Evolutionary conservation across 2,888 invertebrate genomes (phyloP), one percentile per base, ranked within the genome.

Genomic region (Meloe dianella): DNA sequence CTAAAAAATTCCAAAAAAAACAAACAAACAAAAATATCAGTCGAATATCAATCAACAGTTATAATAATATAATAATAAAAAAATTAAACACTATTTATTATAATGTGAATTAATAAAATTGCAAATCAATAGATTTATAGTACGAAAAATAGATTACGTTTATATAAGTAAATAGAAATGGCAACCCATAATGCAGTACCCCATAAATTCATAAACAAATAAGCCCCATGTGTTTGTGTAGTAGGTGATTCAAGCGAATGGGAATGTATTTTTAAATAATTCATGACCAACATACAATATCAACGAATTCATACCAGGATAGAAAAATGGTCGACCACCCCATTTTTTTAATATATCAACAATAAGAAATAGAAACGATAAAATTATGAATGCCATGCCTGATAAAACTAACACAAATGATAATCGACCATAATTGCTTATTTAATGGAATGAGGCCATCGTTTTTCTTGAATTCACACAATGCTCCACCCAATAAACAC

Each of bases 351-450:
- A 88, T 66, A 92, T 85, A 78, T 95, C 95, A 61, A 94, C 90
- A 0, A 91, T 71, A 63, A 90, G 84, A 79, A 93, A 94, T 35
- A 94, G 83, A 58, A 88, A 78, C 0, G 89, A 86, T 72, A 92
- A 88, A 9, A 93, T 83, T 62, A 91, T 79, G 79, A 92, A 90
- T 0, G 93, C 93, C 80, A 91, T 85, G 60, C 90, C 87, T 0
- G 91, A 86, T 5, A 91, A 87, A 22, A 89, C 87, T 17, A 93
- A 83, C 62, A 91, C 89, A 83, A 88, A 95, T 0, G 94, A 93
- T 7, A 94, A 80, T n/a, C 0, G 94, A 93, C 95, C 94, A 94
- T 58, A 96, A 86, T 79, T 92, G 93, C 85, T 96, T 96, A 84
- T 94, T 95, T 57, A 96, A 80, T 0, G 95, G 95, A 63, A 96